Base-by-base conservation (phyloP, 2,888 invertebrate genomes). In the Tipula confusa region DNA sequence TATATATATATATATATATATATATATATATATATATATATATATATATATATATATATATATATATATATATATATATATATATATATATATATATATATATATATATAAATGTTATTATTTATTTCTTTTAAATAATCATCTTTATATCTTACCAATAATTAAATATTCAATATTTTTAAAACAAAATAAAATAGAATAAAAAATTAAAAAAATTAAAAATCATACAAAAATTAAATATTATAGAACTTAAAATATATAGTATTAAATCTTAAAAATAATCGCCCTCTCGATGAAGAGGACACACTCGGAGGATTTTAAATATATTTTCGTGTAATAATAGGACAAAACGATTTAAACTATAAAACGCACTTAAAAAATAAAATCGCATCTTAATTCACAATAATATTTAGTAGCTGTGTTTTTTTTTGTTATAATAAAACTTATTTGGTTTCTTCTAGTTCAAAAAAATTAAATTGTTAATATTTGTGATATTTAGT, bases 101-200 rank as follows among this genome's bases (percentile, higher is more conserved):
- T n/a, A n/a, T n/a, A n/a, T n/a, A n/a, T n/a, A n/a, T n/a, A n/a
- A n/a, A n/a, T n/a, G n/a, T n/a, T n/a, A 43, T 15, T 43, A 43
- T 64, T 18, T 48, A n/a, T 43, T 43, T 38, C 15, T 43, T 43
- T n/a, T 5, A 9, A n/a, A n/a, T n/a, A n/a, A n/a, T n/a, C n/a
- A n/a, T n/a, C 11, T 36, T 36, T 64, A 64, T 9, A 64, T 64
- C 64, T 64, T 64, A 64, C 64, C 64, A 64, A 64, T 64, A 64
- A 64, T 64, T 24, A 64, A 64, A 64, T 64, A 64, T 64, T 64
- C 24, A 64, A 64, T 64, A 64, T 64, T 64, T 64, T 64, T 64
- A 64, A 24, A 24, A 24, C 24, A 64, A 15, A 64, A 64, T 64
- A 64, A 64, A 64, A 64, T 64, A 64, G 18, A 64, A 11, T 24